Conservation (phyloP, 2,888 invertebrate species). For the Cryptosula pallasiana region DNA sequence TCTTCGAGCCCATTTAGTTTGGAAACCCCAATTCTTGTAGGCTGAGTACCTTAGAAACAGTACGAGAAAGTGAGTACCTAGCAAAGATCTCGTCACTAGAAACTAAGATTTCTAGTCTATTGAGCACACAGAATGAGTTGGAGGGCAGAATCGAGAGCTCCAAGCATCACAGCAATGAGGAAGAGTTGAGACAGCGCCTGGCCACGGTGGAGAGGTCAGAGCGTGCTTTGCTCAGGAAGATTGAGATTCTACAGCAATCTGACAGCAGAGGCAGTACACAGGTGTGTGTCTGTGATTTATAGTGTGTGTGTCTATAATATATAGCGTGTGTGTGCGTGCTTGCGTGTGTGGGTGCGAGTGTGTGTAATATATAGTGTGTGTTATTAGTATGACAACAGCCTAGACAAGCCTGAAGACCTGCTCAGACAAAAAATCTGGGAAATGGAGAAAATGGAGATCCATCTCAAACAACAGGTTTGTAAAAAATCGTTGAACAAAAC, state of each 20-base stretch:
- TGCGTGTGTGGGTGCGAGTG: too few species aligned
- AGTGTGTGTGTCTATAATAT: too few species aligned
- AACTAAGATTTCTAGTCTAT: not conserved
- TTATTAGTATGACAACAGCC: constrained; percentile 18
- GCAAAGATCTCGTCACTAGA: constrained; percentile 4
- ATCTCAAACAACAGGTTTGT: constrained; percentile 42
- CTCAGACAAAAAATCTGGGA: constrained; percentile 42
- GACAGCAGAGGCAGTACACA: constrained; percentile 21
- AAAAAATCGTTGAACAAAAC: too few species aligned
- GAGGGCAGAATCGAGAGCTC: not conserved
- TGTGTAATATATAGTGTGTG: too few species aligned
- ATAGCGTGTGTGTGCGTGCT: too few species aligned
- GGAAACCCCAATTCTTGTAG: not conserved
- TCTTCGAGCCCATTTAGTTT: too few species aligned
- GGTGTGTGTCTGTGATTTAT: too few species aligned
- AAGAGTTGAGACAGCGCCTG: constrained; percentile 28
- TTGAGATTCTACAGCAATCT: constrained; percentile 28
- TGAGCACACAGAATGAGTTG: not conserved
- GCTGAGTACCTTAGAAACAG: not conserved
- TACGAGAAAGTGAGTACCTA: constrained; percentile 8
- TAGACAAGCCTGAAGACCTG: constrained; percentile 27
- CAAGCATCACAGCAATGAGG: constrained; percentile 27
- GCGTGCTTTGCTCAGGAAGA: constrained; percentile 24
- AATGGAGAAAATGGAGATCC: constrained; percentile 43
- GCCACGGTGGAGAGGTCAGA: constrained; percentile 28